These are phyloP conservation scores for Cryptoblepharus egeriae DNA, from an alignment of 2,797 vertebrate species.

Conservation along the genomic window DNA sequence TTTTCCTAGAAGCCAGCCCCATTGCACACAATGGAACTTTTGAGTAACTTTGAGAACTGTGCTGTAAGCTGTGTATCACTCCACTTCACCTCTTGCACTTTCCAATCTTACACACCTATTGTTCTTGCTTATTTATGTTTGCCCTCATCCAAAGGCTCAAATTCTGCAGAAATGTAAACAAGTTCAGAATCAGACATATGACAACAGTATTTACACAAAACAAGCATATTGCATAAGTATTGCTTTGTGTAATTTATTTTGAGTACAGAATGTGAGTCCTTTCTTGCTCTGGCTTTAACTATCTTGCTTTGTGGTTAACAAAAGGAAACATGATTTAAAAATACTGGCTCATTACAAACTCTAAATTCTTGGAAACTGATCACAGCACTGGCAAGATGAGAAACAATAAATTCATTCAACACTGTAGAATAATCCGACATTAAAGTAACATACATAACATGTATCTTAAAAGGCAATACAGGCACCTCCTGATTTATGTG, in stretches of 20 bases:
- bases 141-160: background rate
- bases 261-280: background rate
- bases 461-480: background rate
- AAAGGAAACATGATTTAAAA: background rate
- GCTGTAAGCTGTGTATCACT: too few species aligned
- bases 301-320: background rate
- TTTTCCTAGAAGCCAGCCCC: too few species aligned
- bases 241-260: slow-evolving; percentile 17
- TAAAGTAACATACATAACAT: background rate
- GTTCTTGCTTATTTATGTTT: background rate
- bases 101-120: background rate
- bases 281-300: background rate
- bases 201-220: background rate
- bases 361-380: background rate
- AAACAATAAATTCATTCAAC: background rate
- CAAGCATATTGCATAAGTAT: background rate
- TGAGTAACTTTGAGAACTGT: too few species aligned
- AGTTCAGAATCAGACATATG: background rate
- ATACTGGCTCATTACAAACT: background rate
- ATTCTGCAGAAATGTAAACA: background rate
- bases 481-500: too few species aligned
- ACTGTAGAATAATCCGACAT: background rate
- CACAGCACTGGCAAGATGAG: background rate
- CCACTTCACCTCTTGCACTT: background rate
- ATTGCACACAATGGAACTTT: too few species aligned